These are phyloP conservation scores for Platysteira castanea DNA, from an alignment of 2,113 vertebrate genomes.

Conservation along the genomic window DNA sequence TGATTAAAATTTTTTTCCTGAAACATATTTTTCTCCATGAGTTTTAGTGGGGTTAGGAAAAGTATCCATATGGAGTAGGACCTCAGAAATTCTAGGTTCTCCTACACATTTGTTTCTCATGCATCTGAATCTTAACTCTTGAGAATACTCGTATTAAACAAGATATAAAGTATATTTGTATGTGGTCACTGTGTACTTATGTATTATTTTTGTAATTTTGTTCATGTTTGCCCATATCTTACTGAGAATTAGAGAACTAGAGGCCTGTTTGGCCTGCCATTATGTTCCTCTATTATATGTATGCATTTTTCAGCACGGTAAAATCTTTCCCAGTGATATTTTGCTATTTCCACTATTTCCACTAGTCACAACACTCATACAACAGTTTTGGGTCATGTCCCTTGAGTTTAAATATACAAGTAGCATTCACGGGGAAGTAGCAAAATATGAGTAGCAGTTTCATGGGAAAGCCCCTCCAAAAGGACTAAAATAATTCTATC, in stretches of 20 bases:
- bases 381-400: not conserved
- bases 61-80: not conserved
- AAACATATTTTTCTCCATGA: not conserved
- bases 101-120: not conserved
- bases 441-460: not conserved
- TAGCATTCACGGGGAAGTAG: not conserved
- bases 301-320: not conserved
- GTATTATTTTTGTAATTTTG: not conserved
- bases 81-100: not conserved
- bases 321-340: not conserved
- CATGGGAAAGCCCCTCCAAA: not conserved
- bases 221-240: not conserved
- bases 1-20: not conserved
- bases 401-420: not conserved
- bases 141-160: not conserved
- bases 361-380: not conserved
- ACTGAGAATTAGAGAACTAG: not conserved
- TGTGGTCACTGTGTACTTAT: not conserved
- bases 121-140: not conserved
- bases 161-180: not conserved
- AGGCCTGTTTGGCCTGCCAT: not conserved
- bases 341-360: not conserved
- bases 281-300: not conserved
- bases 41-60: not conserved
- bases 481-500: not conserved